Evolutionary conservation across 2,113 vertebrate species (phyloP), one percentile per base, ranked within the genome.

Genomic region (Ochotona princeps): DNA sequence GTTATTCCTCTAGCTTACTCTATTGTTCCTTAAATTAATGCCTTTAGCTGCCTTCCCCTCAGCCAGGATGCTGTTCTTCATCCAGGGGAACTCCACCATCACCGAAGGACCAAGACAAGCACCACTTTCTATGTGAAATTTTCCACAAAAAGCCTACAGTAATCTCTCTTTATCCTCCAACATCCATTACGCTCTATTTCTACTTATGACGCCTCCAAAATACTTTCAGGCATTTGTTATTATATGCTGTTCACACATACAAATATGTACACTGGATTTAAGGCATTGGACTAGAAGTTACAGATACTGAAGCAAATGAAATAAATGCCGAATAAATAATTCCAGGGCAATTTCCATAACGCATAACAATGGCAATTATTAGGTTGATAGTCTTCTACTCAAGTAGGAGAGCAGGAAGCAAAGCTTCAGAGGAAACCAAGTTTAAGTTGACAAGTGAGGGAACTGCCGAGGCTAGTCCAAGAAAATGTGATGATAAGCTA

Each of bases 401-500:
- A 28, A 63, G 25, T 32, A 79, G 9, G 13, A 26, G n/a, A 79
- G 5, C n/a, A 86, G 21, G 25, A 83, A 47, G 11, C 17, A 89
- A 47, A 81, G 20, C 76, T 61, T 83, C n/a, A 12, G 85, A 10
- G 63, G 35, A 94, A 79, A 23, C 3, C 7, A 61, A 9, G 12
- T 69, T 93, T 76, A 69, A 49, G 13, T 9, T 67, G 74, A 94
- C 57, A 93, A 44, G 21, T 35, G 54, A 90, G 57, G 18, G 60
- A 80, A 72, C 76, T 57, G 13, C 32, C 63, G 17, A 18, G 32
- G 6, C 21, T 82, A 73, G 21, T 3, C 67, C 70, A 89, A 61
- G 23, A 70, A 15, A 75, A 32, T 14, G 28, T 8, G 35, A 35
- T 44, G 13, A 35, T 51, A 66, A 65, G 20, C 5, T 4, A 57